Percentiles rank a stretch among this genome's conserved stretches.
Evolutionary conservation across 2,113 vertebrate genomes (phyloP).

Genomic region (Engraulis encrasicolus): DNA sequence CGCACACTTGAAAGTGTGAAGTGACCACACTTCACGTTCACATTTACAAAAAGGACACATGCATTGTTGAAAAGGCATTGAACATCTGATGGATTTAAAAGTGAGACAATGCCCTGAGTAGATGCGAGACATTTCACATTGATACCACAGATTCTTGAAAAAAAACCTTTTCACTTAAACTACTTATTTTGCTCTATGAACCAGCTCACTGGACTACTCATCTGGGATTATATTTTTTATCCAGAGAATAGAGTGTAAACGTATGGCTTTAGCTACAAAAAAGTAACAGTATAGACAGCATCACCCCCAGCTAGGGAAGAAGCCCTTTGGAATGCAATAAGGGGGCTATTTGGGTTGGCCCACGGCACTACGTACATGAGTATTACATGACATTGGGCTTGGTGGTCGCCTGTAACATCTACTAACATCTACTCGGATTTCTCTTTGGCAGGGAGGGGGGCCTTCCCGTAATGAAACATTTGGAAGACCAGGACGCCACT

Average conservation of each 20-base stretch:
- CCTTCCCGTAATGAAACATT: constrained; percentile 74
- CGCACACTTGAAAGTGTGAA: too few relatives aligned
- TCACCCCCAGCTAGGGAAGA: constrained; percentile 21
- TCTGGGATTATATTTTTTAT: background rate
- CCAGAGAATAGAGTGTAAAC: background rate
- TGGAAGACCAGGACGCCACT: constrained; percentile 78
- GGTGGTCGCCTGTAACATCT: constrained; percentile 15
- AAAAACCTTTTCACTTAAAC: too few relatives aligned
- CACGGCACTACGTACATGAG: background rate
- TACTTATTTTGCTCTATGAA: background rate
- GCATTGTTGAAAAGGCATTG: background rate
- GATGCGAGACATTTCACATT: background rate
- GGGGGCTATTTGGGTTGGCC: background rate
- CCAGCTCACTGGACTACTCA: background rate
- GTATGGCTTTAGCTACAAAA: background rate
- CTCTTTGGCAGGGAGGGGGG: constrained; percentile 27
- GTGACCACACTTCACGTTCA: too few relatives aligned
- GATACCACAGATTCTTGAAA: background rate
- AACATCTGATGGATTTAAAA: background rate
- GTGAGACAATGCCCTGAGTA: background rate
- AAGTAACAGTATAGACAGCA: too few relatives aligned
- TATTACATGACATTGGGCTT: background rate
- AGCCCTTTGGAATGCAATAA: background rate
- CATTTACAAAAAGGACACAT: background rate
- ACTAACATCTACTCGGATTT: constrained; percentile 61